phyloP scores from a whole-genome alignment of 2,113 vertebrate genomes.

The Buteo buteo region DNA sequence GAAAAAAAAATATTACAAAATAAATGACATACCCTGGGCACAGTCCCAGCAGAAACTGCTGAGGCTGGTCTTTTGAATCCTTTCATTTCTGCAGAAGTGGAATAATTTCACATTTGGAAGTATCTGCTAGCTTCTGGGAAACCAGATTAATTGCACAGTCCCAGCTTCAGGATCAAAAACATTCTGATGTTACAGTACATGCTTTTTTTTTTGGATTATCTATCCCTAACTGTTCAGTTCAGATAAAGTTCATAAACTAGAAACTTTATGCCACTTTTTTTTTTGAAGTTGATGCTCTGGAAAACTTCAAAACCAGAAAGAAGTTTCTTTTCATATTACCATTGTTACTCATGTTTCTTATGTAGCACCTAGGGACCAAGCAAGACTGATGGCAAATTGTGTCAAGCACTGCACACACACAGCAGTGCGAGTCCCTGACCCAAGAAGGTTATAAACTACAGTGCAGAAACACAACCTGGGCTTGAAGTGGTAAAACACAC shows the following conservation, averaged over 20 bases:
- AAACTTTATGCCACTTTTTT: neutral
- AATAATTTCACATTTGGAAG: slow-evolving; percentile 58
- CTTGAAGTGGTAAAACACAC: neutral
- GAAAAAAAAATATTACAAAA: neutral
- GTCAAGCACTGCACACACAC: neutral
- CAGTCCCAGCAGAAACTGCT: slow-evolving; percentile 35
- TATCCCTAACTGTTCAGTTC: neutral
- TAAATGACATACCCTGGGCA: neutral
- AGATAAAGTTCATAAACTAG: neutral
- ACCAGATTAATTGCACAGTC: slow-evolving; percentile 30
- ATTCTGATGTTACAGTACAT: neutral
- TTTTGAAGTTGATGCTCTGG: neutral
- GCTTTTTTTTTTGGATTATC: neutral
- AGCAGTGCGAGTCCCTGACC: neutral
- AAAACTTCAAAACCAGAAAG: neutral
- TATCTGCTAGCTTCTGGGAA: slow-evolving; percentile 30
- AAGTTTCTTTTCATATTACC: neutral
- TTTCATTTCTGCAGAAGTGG: slow-evolving; percentile 31
- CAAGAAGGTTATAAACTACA: neutral
- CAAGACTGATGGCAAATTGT: neutral
- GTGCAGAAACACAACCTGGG: neutral
- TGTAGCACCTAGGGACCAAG: neutral
- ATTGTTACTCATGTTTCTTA: neutral
- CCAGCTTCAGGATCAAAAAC: slow-evolving; percentile 26
- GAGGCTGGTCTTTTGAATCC: slow-evolving; percentile 19